Base-by-base conservation (phyloP, 1,140 invertebrate genomes). In the Drosophila teissieri region DNA sequence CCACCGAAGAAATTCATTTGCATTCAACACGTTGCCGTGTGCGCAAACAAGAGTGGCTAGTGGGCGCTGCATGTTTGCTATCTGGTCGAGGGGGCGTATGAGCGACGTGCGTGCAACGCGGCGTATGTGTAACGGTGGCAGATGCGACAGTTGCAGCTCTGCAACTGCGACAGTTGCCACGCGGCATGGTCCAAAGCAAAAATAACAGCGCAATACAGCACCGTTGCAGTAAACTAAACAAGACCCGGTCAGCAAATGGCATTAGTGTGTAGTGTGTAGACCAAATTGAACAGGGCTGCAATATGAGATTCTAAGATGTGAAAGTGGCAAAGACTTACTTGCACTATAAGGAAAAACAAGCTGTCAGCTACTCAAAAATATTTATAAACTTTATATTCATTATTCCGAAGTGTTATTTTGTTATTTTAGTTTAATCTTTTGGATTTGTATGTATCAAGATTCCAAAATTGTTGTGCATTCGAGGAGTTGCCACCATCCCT, bases 11-110 rank as follows among this genome's bases (percentile, higher is more conserved):
- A 79, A 83, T 86, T 86, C 84, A 86, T 86, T 86, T 86, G 83
- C 83, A 86, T 86, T 61, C 83, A 86, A 86, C 83, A 86, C 83
- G 83, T 86, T 86, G 83, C 75, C 75, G 72, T 56, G 78, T 55
- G 61, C 36, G 58, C 74, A 78, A 84, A 80, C 78, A 69, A 64
- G 57, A 40, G 39, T 34, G 53, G 22, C 6, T 27, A 6, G 22
- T n/a, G 37, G 22, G 10, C n/a, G 31, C 10, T 27, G 36, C n/a
- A 6, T 51, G 42, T 40, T 17, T 36, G 42, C 24, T 42, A 37
- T 54, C 31, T 34, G 48, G 39, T 15, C 45, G 39, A 42, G 61
- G 55, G 55, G 52, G 73, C 64, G 48, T 61, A 79, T 83, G 80
- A 80, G 77, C 51, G 72, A 80, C 76, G 51, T 73, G 67, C 44